Percentiles rank a stretch among this genome's conserved stretches.
These are phyloP conservation scores for Gasterosteus aculeatus DNA, from an alignment of 2,113 vertebrate genomes.

Conservation along the genomic window DNA sequence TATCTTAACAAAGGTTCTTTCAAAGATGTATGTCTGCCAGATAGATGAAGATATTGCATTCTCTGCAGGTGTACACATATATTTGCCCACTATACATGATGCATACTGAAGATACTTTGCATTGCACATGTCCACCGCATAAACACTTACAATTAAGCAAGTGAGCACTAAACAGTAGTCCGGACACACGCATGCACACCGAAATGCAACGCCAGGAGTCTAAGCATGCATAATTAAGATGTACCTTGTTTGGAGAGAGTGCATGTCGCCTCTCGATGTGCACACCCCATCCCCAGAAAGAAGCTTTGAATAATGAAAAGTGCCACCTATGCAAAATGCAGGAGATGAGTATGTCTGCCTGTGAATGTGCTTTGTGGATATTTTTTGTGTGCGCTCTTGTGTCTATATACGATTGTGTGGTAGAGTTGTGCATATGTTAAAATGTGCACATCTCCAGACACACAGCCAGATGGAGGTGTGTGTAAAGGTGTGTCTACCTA, in stretches of 20 bases:
- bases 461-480: slow-evolving; percentile 39
- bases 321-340: slow-evolving; percentile 85
- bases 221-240: slow-evolving; percentile 84
- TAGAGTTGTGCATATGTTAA: slow-evolving; percentile 40
- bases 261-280: slow-evolving; percentile 78
- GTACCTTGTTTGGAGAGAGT: slow-evolving; percentile 82
- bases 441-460: slow-evolving; percentile 28
- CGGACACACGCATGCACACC: slow-evolving; percentile 46
- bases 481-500: slow-evolving; percentile 53
- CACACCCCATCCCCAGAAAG: slow-evolving; percentile 79
- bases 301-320: slow-evolving; percentile 85
- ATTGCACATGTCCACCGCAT: slow-evolving; percentile 19
- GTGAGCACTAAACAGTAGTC: slow-evolving; percentile 23
- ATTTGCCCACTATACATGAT: not conserved
- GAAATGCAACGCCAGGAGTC: slow-evolving; percentile 74
- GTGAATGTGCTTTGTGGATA: slow-evolving; percentile 67
- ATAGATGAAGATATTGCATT: slow-evolving; percentile 1
- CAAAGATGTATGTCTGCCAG: not conserved
- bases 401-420: slow-evolving; percentile 22
- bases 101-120: not conserved
- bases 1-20: not conserved
- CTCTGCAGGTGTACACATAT: not conserved
- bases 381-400: slow-evolving; percentile 55
- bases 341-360: slow-evolving; percentile 74
- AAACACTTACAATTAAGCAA: slow-evolving; percentile 49